Base-by-base conservation (phyloP, 2,797 vertebrate genomes). In the Amblyraja radiata region DNA sequence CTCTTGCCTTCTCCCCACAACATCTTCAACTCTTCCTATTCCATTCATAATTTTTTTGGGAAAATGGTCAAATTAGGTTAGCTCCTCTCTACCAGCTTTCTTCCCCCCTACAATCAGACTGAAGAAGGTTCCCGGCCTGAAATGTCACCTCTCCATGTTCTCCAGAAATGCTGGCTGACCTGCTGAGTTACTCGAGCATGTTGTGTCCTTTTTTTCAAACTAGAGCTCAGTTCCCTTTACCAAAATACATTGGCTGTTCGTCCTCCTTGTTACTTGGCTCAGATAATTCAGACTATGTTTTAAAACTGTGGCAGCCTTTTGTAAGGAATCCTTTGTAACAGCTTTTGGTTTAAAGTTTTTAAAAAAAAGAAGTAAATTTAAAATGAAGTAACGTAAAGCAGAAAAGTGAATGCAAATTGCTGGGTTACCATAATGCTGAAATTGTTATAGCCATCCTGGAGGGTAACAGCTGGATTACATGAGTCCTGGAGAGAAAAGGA, bases 391-490 rank as follows among this genome's bases (percentile, higher is more conserved):
- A 92, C n/a, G 61, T 68, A 94, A 80, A 25, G 78, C 86, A 93
- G 86, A 93, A 65, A 94, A 93, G 93, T 65, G 88, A 71, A 94
- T 36, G 21, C 65, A 90, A 93, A 94, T 93, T 84, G 93, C 94
- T 93, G 25, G 79, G 94, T 96, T 95, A 95, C 95, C 96, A 94
- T 95, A 93, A 94, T 77, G 95, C 90, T 92, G 90, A 92, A 92
- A 92, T 94, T 95, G 95, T 95, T 95, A 96, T 94, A 96, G 95
- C 95, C 95, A 94, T 96, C 95, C 93, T 94, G 95, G 94, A 95
- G 94, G 94, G 94, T 93, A 61, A 95, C 94, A 58, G 95, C 95
- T 94, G 94, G 93, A 94, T 93, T 94, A 95, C 95, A 95, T 94
- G 95, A 94, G 94, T 95, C 95, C 95, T 95, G 93, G 83, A 94